Evolutionary conservation across 2,113 vertebrate species (phyloP).

Genomic region (Erpornis zantholeuca): DNA sequence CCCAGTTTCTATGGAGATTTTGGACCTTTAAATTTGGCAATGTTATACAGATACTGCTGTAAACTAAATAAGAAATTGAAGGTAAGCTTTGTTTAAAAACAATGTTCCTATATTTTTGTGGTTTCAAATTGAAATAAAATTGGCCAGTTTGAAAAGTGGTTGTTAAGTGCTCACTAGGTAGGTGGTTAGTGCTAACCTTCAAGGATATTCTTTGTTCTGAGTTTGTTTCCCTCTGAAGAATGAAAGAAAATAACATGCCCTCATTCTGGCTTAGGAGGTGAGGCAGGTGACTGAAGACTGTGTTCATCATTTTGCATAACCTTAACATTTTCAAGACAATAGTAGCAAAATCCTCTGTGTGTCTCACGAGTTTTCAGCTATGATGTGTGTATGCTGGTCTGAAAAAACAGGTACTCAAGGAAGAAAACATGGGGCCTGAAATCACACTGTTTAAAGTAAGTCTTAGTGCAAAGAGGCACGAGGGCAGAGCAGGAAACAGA

Average conservation of each 20-base stretch:
- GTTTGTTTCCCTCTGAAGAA: background rate
- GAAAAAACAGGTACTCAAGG: background rate
- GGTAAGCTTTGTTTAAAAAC: constrained; percentile 75
- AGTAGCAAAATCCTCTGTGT: background rate
- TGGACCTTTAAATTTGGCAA: constrained; percentile 92
- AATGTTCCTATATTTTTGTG: background rate
- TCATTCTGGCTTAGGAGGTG: background rate
- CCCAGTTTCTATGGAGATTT: constrained; percentile 96
- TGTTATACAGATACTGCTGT: constrained; percentile 96
- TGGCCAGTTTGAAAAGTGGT: background rate
- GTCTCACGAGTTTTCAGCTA: background rate
- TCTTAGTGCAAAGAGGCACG: background rate
- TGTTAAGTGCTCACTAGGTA: background rate
- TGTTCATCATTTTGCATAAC: background rate
- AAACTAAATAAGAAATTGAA: constrained; percentile 98
- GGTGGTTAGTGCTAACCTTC: background rate
- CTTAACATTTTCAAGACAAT: background rate
- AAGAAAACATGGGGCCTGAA: background rate
- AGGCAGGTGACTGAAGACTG: background rate
- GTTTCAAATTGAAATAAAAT: background rate
- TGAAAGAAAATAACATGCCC: background rate
- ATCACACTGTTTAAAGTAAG: background rate
- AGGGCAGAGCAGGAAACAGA: background rate
- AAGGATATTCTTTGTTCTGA: background rate
- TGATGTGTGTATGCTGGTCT: background rate